Conservation (phyloP, 2,888 invertebrate species). For the Plebejus melissa region DNA sequence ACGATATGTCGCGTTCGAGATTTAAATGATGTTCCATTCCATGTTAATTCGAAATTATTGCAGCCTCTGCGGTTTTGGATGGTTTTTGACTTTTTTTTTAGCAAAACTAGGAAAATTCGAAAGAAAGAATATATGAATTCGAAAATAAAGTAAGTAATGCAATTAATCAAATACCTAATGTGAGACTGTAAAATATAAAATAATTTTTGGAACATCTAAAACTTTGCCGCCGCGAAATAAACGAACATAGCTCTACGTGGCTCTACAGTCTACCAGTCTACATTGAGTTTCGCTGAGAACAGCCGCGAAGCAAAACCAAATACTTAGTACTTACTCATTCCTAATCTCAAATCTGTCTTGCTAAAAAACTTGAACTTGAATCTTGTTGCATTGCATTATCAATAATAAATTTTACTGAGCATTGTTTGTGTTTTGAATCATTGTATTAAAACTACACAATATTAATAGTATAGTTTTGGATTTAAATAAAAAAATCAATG, state of each 20-base stretch:
- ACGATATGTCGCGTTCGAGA: constrained; percentile 27
- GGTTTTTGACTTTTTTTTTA: not conserved
- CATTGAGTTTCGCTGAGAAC: too few relatives aligned
- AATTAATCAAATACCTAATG: too few relatives aligned
- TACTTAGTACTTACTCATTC: too few relatives aligned
- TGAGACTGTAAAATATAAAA: too few relatives aligned
- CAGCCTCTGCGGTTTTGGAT: not conserved
- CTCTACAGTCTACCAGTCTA: too few relatives aligned
- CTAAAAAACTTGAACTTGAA: too few relatives aligned
- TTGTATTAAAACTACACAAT: not conserved
- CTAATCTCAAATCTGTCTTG: too few relatives aligned
- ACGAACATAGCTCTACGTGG: too few relatives aligned
- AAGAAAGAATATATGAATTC: not conserved
- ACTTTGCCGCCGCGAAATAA: too few relatives aligned
- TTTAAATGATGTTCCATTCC: constrained; percentile 26
- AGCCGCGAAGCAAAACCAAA: too few relatives aligned
- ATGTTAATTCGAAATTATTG: constrained; percentile 23
- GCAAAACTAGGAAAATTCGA: not conserved
- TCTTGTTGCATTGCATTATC: not conserved
- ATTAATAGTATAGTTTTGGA: not conserved
- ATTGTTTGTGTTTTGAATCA: not conserved
- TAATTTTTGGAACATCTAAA: too few relatives aligned
- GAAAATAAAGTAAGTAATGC: too few relatives aligned
- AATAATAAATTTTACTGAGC: not conserved
- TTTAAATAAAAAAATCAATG: constrained; percentile 38